These are phyloP conservation scores for Mohoua ochrocephala DNA, from an alignment of 2,113 vertebrate species.

Conservation along the genomic window DNA sequence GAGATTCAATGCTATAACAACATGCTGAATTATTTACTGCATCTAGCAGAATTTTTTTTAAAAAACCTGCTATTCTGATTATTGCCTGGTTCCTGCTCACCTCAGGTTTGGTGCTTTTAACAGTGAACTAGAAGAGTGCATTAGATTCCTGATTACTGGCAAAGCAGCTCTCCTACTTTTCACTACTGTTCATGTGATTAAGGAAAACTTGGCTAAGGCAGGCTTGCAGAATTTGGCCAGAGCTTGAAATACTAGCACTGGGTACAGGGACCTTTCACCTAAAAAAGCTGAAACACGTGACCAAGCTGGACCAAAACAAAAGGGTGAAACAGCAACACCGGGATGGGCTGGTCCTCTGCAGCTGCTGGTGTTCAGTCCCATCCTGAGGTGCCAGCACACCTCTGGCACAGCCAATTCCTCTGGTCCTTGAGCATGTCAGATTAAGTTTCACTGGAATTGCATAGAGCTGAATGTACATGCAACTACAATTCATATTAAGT, in stretches of 20 bases:
- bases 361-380: conserved; percentile 22
- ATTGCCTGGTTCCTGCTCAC: neutral
- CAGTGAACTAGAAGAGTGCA: neutral
- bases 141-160: neutral
- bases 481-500: neutral
- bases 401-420: neutral
- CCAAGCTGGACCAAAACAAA: neutral
- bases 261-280: neutral
- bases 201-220: neutral
- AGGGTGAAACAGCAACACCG: neutral
- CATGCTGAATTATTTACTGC: neutral
- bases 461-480: conserved; percentile 36
- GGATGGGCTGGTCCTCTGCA: neutral
- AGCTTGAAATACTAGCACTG: neutral
- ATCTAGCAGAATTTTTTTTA: neutral
- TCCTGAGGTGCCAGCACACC: neutral
- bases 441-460: neutral
- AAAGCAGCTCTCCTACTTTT: neutral
- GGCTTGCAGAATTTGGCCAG: neutral
- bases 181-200: neutral
- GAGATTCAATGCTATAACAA: neutral
- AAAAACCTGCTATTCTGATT: neutral
- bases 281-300: neutral
- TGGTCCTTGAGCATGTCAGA: neutral
- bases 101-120: neutral